Base-by-base conservation (phyloP, 2,797 vertebrate genomes). In the Diplodus sargus region DNA sequence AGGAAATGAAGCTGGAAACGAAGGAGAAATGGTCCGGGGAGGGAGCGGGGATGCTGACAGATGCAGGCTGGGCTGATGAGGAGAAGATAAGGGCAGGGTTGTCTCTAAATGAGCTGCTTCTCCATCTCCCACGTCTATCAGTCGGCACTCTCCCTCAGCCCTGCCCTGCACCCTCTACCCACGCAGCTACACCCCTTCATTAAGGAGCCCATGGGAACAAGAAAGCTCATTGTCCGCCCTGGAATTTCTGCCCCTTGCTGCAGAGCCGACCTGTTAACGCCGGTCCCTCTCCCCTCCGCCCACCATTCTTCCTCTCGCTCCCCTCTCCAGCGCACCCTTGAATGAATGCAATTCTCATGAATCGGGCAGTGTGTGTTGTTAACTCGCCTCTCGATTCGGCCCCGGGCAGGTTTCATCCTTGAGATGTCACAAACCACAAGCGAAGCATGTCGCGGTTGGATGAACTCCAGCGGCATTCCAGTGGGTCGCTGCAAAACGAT, bases 161-260 rank as follows among this genome's bases (percentile, higher is more conserved):
- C 79, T 53, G 81, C 83, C 65, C 86, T 85, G 82, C 89, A 78
- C 85, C 90, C 89, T 87, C 85, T 48, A 66, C 89, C 91, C 88
- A 87, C 90, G 69, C 90, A 76, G 89, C 80, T 81, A 89, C 91
- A 81, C 85, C 86, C 92, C 91, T 87, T 95, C 93, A 95, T 94
- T 93, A 95, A 93, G 87, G 89, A 91, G 82, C 91, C 90, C 90
- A 86, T 85, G 83, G 91, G 90, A 94, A 95, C 95, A 96, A 95
- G 93, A 89, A 88, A 78, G 45, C 74, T 89, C 86, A 95, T 95
- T 95, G 94, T 95, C 83, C 62, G 6, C 82, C 62, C 65, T 73
- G 90, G 90, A 94, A 94, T 94, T 92, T 90, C 84, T 90, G 75
- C 83, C 86, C 78, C 87, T 91, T 74, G 74, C 88, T 78, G 89